Evolutionary conservation across 1,140 invertebrate genomes (phyloP), one percentile per base, ranked within the genome.

Genomic region (Semibalanus balanoides): DNA sequence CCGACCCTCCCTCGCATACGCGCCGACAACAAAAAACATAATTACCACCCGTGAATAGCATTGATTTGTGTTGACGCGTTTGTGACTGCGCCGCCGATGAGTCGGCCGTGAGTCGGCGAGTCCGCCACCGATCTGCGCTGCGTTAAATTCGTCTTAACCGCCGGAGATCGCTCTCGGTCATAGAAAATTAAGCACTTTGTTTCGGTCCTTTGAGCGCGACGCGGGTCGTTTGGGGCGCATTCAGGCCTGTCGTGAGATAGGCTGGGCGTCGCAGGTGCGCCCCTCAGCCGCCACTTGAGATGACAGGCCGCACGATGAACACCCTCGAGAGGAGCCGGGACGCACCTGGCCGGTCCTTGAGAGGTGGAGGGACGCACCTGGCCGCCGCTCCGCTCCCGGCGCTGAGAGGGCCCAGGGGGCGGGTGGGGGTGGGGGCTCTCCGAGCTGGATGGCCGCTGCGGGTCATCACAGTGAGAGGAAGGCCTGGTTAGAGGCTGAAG

Each of bases 151-250:
- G 51, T 64, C 51, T 64, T 64, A 64, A 64, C 51, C 51, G 22
- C 22, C 51, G 11, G 51, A 14, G 51, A 64, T 64, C 51, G 22
- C 51, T 64, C 51, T 64, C 51, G 22, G 51, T 64, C 51, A 64
- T 64, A 64, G 51, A 64, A 64, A 64, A 64, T 64, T 64, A 64
- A 64, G 51, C 51, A 25, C 51, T 64, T 64, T 64, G 51, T 64
- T 64, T 64, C 51, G 51, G 51, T 25, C 51, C 51, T 64, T 64
- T 64, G 51, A 64, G 51, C 22, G 22, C 1, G 11, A 3, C 51
- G 51, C 51, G 11, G 22, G 51, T 64, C 51, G 22, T 64, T 64
- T 64, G 51, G 14, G 51, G 51, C 35, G 11, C 51, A 64, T 64
- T 64, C 51, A 64, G 51, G 22, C 14, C 51, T 64, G 51, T 25